Base-by-base conservation (phyloP, 2,797 vertebrate genomes). In the Lagorchestes hirsutus region DNA sequence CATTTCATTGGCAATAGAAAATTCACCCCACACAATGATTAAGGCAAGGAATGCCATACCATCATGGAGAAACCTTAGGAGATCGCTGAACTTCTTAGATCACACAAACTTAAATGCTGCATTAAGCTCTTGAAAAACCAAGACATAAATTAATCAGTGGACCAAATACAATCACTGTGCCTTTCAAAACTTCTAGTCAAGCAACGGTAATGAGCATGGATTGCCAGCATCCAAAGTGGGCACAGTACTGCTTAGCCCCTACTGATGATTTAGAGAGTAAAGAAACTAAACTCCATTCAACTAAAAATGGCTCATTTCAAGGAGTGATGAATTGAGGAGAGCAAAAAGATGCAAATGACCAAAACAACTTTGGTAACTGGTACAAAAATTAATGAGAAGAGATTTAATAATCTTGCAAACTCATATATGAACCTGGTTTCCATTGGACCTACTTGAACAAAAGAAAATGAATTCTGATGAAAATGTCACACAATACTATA, bases 401-500 rank as follows among this genome's bases (percentile, higher is more conserved):
- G 22, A 95, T 50, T 11, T 91, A 93, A 54, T 29, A 50, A 62
- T 95, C 8, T 92, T 96, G 16, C 82, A 95, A 93, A 74, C 11
- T 92, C 40, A 74, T 10, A 91, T 0, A 91, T 14, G 96, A 93
- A 93, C 5, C 9, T 27, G 87, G 93, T 94, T 95, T 91, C 62
- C 55, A 12, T 93, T 59, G 62, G 93, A 94, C 59, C 3, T 3
- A 56, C 31, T 92, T 54, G 46, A 95, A 67, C 55, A 93, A 91
- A 94, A 67, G 52, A 93, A 91, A 94, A 46, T 50, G 54, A 58
- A 93, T 62, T 92, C 9, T 94, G 93, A 91, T 94, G 55, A 94
- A 93, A 95, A 95, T 54, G 0, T 34, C 5, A 54, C 91, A 95
- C 28, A 91, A 82, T 46, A 46, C 22, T 46, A 46, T 46, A 82